Evolutionary conservation across 2,888 invertebrate species (phyloP).

Genomic region (Gandaritis pyraliata): DNA sequence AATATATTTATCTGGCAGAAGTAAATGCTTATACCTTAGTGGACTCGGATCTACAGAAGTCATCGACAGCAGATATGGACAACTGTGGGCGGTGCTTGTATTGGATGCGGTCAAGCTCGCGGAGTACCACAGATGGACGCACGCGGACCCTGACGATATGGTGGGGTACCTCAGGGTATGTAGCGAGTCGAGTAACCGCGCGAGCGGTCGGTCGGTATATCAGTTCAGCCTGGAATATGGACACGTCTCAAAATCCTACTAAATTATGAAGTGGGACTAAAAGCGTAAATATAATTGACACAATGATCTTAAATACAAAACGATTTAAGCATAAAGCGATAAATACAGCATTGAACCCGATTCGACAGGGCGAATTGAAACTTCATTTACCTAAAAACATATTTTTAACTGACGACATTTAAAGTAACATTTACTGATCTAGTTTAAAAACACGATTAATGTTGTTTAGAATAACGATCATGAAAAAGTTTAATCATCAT

Average conservation of each 20-base stretch:
- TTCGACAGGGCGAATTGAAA: slow-evolving; percentile 9
- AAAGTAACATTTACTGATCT: slow-evolving; percentile 26
- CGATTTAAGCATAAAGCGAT: slow-evolving; percentile 10
- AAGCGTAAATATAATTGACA: neutral
- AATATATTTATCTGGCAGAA: too few relatives aligned
- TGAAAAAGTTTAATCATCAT: slow-evolving; percentile 35
- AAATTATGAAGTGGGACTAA: neutral
- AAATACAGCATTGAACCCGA: slow-evolving; percentile 14
- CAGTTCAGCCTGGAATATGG: slow-evolving; percentile 71
- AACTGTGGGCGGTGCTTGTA: slow-evolving; percentile 85
- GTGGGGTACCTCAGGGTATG: slow-evolving; percentile 84
- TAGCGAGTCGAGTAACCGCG: slow-evolving; percentile 84
- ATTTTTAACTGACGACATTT: slow-evolving; percentile 16
- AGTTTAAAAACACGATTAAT: slow-evolving; percentile 32
- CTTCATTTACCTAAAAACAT: neutral
- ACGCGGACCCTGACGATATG: slow-evolving; percentile 84
- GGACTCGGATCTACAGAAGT: slow-evolving; percentile 91
- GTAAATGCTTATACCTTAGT: slow-evolving; percentile 82
- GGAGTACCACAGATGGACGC: slow-evolving; percentile 87
- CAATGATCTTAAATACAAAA: neutral
- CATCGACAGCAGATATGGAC: slow-evolving; percentile 88
- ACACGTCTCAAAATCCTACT: neutral
- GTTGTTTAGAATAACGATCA: slow-evolving; percentile 31
- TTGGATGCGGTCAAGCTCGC: slow-evolving; percentile 88
- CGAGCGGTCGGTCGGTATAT: slow-evolving; percentile 78